phyloP scores from a whole-genome alignment of 2,797 vertebrate genomes.

The Pteronotus mesoamericanus region DNA sequence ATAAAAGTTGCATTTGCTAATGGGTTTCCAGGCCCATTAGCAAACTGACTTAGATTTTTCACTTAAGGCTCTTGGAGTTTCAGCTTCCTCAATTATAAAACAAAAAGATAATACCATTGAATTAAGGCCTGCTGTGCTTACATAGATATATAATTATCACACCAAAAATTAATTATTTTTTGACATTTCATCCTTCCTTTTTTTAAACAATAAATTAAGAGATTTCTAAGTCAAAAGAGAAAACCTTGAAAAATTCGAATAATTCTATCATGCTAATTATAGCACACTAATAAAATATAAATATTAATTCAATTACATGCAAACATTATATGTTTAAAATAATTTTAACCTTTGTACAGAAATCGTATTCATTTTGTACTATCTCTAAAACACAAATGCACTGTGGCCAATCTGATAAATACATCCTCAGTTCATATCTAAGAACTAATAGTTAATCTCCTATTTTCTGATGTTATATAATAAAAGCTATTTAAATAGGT shows the following conservation, averaged over 20 bases:
- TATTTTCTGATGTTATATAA: conserved; percentile 48
- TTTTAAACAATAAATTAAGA: not conserved
- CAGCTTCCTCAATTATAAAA: not conserved
- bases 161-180: conserved; percentile 9
- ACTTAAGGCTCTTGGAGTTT: not conserved
- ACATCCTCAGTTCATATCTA: conserved; percentile 12
- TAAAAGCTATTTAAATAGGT: conserved; percentile 34
- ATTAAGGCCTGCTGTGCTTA: not conserved
- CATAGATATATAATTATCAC: not conserved
- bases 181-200: not conserved
- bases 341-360: not conserved
- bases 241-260: not conserved
- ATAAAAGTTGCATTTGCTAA: not conserved
- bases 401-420: not conserved
- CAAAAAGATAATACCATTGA: not conserved
- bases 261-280: not conserved
- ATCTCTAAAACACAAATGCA: not conserved
- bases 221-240: not conserved
- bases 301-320: not conserved
- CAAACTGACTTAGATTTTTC: not conserved
- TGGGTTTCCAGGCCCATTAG: not conserved
- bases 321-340: not conserved
- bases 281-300: not conserved
- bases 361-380: not conserved
- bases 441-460: not conserved